phyloP scores from a whole-genome alignment of 2,888 invertebrate species.

The Argyra leucocephala region DNA sequence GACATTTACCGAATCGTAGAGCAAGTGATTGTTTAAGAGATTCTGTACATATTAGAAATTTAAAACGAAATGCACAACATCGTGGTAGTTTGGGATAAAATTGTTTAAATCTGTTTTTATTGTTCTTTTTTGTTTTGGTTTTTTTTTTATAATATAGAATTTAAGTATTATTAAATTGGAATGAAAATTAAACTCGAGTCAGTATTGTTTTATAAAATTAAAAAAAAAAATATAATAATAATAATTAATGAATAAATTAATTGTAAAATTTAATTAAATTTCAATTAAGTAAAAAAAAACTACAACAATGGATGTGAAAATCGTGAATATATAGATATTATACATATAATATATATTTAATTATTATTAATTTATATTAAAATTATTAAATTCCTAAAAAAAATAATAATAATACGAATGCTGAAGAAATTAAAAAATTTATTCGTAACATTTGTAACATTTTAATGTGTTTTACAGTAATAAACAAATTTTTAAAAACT shows the following conservation, averaged over 20 bases:
- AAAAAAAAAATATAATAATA: not conserved
- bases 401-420: too few relatives aligned
- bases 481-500: too few relatives aligned
- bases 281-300: not conserved
- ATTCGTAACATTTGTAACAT: too few relatives aligned
- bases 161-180: not conserved
- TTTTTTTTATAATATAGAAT: not conserved
- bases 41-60: not conserved
- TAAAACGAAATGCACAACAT: not conserved
- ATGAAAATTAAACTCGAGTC: not conserved
- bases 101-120: not conserved
- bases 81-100: not conserved
- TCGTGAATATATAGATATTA: not conserved
- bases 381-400: too few relatives aligned
- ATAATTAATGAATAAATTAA: not conserved
- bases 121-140: not conserved
- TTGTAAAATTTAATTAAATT: not conserved
- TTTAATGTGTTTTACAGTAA: too few relatives aligned
- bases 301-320: not conserved
- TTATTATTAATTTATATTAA: too few relatives aligned
- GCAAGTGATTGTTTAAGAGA: not conserved
- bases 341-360: too few relatives aligned
- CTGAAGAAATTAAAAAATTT: too few relatives aligned
- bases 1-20: not conserved
- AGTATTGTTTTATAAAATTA: not conserved